Conservation (phyloP, 2,113 vertebrate genomes). For the Rhynchomys soricoides region DNA sequence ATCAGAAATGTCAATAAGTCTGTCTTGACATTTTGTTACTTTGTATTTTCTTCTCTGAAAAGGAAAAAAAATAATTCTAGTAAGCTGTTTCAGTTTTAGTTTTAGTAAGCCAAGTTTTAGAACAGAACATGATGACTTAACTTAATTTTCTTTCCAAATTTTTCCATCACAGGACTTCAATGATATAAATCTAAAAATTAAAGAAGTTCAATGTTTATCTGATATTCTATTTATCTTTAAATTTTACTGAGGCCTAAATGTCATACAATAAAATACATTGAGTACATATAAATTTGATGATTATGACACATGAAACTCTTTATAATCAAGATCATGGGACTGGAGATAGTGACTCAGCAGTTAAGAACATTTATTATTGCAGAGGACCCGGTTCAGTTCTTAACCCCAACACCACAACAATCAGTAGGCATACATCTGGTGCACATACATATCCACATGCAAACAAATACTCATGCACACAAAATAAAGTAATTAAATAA, state of each 20-base stretch:
- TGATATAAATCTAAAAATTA: conserved; percentile 29
- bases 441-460: neutral
- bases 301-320: neutral
- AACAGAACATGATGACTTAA: conserved; percentile 2
- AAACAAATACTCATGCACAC: neutral
- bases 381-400: neutral
- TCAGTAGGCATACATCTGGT: neutral
- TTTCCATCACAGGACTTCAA: neutral
- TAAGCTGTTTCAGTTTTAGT: neutral
- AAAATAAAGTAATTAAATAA: neutral
- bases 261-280: neutral
- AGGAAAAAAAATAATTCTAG: neutral
- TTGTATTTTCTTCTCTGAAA: conserved; percentile 33
- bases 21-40: conserved; percentile 11
- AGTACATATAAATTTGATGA: neutral
- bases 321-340: neutral
- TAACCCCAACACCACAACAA: neutral
- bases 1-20: neutral
- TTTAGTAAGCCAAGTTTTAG: conserved; percentile 5
- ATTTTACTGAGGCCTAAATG: conserved; percentile 8
- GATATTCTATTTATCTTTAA: neutral
- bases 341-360: neutral
- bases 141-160: conserved; percentile 45
- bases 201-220: neutral
- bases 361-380: neutral